These are phyloP conservation scores for Gymnocypris eckloni DNA, from an alignment of 2,797 vertebrate genomes.

Conservation along the genomic window DNA sequence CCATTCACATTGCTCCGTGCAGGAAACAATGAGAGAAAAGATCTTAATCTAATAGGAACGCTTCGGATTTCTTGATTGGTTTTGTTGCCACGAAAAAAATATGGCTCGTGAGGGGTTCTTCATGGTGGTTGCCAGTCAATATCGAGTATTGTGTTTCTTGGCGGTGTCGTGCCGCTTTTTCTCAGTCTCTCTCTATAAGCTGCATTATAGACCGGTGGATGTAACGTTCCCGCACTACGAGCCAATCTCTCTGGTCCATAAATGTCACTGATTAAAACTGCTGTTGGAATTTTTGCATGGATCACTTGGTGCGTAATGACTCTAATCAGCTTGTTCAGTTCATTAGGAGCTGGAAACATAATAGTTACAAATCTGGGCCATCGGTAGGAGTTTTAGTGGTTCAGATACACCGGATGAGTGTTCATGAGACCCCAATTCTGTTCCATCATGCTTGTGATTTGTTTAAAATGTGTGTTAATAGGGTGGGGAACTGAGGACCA, in stretches of 20 bases:
- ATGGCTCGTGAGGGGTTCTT: conserved; percentile 25
- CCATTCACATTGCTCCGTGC: conserved; percentile 15
- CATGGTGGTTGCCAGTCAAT: conserved; percentile 15
- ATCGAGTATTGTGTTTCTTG: conserved; percentile 30
- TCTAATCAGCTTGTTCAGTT: conserved; percentile 42
- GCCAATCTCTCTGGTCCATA: conserved; percentile 22
- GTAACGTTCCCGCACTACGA: background rate
- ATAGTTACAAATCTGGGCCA: conserved; percentile 23
- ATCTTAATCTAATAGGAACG: conserved; percentile 36
- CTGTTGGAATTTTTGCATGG: conserved; percentile 21
- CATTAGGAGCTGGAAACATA: conserved; percentile 29
- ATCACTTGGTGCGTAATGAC: conserved; percentile 45
- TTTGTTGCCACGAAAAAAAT: conserved; percentile 1
- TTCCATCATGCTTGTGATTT: background rate
- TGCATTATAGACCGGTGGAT: conserved; percentile 4
- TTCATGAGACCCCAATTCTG: conserved; percentile 3
- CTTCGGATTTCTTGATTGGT: background rate
- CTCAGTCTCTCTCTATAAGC: background rate
- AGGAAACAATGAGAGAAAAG: conserved; percentile 11
- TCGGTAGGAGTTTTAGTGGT: background rate
- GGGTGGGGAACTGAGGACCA: background rate
- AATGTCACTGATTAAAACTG: conserved; percentile 49
- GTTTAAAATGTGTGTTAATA: background rate
- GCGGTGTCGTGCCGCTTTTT: background rate
- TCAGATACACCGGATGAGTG: background rate